Conservation (phyloP, 2,888 invertebrate genomes). For the Bellardia bayeri region DNA sequence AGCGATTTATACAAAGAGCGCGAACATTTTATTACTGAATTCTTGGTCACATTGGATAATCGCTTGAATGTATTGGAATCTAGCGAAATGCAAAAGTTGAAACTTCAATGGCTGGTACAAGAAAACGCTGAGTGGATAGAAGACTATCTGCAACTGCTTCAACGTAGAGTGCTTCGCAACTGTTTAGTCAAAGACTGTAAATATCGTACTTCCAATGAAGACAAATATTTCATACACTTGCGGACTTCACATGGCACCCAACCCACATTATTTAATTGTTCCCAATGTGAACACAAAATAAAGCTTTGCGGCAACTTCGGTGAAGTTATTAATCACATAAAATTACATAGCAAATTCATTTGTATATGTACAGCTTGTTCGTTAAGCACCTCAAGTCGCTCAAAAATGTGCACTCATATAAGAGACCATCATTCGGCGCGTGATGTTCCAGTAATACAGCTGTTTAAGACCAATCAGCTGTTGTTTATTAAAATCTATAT, state of each 20-base stretch:
- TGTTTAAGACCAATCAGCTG: constrained; percentile 44
- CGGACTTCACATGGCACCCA: constrained; percentile 24
- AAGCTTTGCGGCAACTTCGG: constrained; percentile 61
- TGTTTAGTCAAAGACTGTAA: constrained; percentile 66
- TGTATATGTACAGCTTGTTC: constrained; percentile 72
- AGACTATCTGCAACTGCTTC: constrained; percentile 53
- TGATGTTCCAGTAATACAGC: constrained; percentile 70
- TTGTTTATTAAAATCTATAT: constrained; percentile 49
- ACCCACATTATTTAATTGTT: constrained; percentile 66
- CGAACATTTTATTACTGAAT: constrained; percentile 57
- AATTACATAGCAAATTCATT: constrained; percentile 65
- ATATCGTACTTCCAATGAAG: constrained; percentile 60
- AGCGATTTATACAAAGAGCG: constrained; percentile 45
- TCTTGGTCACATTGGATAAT: constrained; percentile 59
- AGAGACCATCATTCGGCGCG: constrained; percentile 67
- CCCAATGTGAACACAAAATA: constrained; percentile 61
- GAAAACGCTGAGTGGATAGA: constrained; percentile 68
- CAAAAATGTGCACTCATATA: constrained; percentile 63
- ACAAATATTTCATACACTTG: constrained; percentile 64
- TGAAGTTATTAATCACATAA: constrained; percentile 67
- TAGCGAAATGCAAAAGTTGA: constrained; percentile 51
- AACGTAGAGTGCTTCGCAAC: constrained; percentile 27
- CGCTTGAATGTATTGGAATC: constrained; percentile 61
- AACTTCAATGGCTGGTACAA: constrained; percentile 64
- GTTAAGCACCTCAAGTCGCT: constrained; percentile 51